Conservation (phyloP, 2,113 vertebrate genomes). For the Manacus vitellinus region DNA sequence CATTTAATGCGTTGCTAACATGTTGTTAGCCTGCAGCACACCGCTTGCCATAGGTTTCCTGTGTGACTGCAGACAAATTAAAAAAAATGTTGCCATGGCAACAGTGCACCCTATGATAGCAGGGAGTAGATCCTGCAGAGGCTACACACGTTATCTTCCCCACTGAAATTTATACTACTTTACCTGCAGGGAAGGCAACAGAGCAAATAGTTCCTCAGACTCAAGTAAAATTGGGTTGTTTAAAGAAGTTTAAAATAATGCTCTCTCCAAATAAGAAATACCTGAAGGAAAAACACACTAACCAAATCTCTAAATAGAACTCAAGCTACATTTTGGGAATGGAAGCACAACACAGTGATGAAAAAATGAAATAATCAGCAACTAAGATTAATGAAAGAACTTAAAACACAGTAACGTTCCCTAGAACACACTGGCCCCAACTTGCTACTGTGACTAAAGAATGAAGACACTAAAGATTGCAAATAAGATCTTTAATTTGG, state of each 20-base stretch:
- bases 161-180: constrained; percentile 34
- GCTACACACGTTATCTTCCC: constrained; percentile 37
- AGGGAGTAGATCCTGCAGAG: constrained; percentile 57
- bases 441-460: constrained; percentile 21
- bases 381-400: constrained; percentile 9
- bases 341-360: not conserved
- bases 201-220: not conserved
- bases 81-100: constrained; percentile 69
- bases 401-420: constrained; percentile 33
- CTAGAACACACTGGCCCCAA: constrained; percentile 42
- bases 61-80: constrained; percentile 63
- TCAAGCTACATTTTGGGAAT: not conserved
- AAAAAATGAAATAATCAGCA: not conserved
- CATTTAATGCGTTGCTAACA: not conserved
- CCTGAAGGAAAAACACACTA: not conserved
- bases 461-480: not conserved
- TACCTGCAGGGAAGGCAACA: constrained; percentile 53
- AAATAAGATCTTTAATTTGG: not conserved
- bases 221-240: not conserved
- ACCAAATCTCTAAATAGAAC: not conserved
- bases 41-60: constrained; percentile 70
- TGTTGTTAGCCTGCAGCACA: constrained; percentile 42
- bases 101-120: constrained; percentile 68
- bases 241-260: constrained; percentile 55
- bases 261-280: not conserved